A percentile compares a stretch with the other conserved stretches of the same genome.
Evolutionary conservation across 2,113 vertebrate genomes (phyloP).

Genomic region (Galeopterus variegatus): DNA sequence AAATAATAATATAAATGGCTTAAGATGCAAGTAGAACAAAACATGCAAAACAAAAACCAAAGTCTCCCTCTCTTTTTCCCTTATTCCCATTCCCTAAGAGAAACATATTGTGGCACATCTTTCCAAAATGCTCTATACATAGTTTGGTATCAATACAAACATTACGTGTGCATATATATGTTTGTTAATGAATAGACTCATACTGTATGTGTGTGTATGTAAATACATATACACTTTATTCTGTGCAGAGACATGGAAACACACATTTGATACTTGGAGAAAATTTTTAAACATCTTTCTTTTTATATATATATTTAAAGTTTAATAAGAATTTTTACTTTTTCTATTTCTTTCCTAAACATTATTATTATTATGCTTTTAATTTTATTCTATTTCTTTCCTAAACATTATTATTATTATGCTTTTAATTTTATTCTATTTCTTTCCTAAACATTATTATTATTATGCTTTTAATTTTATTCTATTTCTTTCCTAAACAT

Average conservation of each 20-base stretch:
- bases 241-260: neutral
- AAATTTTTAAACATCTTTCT: neutral
- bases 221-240: fast-evolving
- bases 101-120: neutral
- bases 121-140: neutral
- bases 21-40: neutral
- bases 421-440: too few relatives aligned
- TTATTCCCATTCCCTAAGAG: neutral
- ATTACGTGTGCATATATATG: neutral
- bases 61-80: neutral
- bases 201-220: neutral
- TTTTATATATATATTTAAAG: too few relatives aligned
- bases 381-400: too few relatives aligned
- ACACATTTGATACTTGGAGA: neutral
- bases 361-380: too few relatives aligned
- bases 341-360: too few relatives aligned
- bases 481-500: too few relatives aligned
- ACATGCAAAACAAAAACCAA: neutral
- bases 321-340: too few relatives aligned
- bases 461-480: too few relatives aligned
- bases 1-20: neutral
- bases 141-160: neutral
- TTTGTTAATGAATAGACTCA: neutral
- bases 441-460: too few relatives aligned
- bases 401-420: too few relatives aligned